Base-by-base conservation (phyloP, 2,888 invertebrate species). In the Caradrina clavipalpis region DNA sequence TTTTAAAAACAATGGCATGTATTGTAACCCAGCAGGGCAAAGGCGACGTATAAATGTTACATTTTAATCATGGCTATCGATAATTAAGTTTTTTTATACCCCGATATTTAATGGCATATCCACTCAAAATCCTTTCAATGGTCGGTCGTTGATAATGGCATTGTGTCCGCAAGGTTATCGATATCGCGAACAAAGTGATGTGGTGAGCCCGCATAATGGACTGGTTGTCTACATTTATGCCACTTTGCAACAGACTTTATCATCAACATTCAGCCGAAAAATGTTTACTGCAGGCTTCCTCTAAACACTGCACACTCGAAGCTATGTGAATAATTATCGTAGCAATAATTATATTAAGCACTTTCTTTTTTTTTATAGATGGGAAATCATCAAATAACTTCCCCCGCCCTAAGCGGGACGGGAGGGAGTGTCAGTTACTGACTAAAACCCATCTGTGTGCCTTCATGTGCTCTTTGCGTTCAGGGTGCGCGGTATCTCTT, bases 131-230 rank as follows among this genome's bases (percentile, higher is more conserved):
- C 8, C 39, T 55, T 69, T 69, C 39, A 55, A 72, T 53, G 0
- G 26, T 35, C 13, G 17, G 17, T 39, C 17, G 21, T 13, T 35
- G 8, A 22, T 71, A 45, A 35, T 22, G 42, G 45, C 42, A 72
- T 60, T 69, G 53, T 47, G 3, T 15, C 35, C 7, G 17, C 61
- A 60, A 71, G 69, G 72, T 53, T 61, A 39, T 53, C 4, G 7
- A 22, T 22, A 26, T 7, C 17, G 26, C 39, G 19, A 17, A 35
- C 35, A 49, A 22, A 26, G 22, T 19, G n/a, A 15, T 26, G 35
- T 51, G 60, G 10, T 19, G 13, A 35, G 17, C 21, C 50, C 21
- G 42, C 59, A 57, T 69, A 51, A 21, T 31, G 21, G 31, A n/a
- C n/a, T 21, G 10, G 1, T 15, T 59, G 17, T 13, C 17, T 31